A percentile compares a stretch with the other conserved stretches of the same genome.
Conservation (phyloP, 2,113 vertebrate genomes). For the Himantopus leucocephalus region DNA sequence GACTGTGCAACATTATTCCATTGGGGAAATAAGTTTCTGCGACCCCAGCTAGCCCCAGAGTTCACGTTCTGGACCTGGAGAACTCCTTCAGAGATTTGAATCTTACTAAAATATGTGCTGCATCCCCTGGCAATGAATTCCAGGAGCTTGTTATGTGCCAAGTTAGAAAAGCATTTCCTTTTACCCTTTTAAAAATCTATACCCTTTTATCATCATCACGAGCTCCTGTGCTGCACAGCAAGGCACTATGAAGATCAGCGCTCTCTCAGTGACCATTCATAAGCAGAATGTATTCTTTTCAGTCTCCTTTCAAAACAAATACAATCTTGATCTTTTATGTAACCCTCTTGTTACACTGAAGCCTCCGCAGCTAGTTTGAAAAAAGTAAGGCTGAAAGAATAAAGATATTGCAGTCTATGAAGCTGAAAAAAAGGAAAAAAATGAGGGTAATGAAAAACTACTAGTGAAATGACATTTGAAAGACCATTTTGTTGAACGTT, state of each 20-base stretch:
- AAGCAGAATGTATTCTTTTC: background rate
- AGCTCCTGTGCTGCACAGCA: background rate
- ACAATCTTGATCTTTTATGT: background rate
- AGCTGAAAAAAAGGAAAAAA: background rate
- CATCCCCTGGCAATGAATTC: background rate
- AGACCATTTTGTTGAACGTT: background rate
- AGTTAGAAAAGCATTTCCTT: background rate
- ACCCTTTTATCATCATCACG: background rate
- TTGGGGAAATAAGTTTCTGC: background rate
- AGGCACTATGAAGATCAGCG: background rate
- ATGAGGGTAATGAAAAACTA: background rate
- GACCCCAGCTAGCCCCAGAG: background rate
- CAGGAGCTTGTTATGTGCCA: background rate
- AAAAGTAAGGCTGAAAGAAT: background rate
- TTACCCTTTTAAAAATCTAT: conserved; percentile 10
- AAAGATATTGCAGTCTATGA: background rate
- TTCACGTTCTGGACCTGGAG: background rate
- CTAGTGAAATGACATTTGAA: background rate
- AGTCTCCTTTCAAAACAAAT: conserved; percentile 23
- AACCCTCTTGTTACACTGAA: background rate
- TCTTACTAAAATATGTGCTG: background rate
- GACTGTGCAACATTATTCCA: background rate
- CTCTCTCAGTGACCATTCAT: background rate
- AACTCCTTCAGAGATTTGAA: background rate
- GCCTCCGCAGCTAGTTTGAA: background rate